Evolutionary conservation across 2,113 vertebrate species (phyloP).

Genomic region (Sula dactylatra): DNA sequence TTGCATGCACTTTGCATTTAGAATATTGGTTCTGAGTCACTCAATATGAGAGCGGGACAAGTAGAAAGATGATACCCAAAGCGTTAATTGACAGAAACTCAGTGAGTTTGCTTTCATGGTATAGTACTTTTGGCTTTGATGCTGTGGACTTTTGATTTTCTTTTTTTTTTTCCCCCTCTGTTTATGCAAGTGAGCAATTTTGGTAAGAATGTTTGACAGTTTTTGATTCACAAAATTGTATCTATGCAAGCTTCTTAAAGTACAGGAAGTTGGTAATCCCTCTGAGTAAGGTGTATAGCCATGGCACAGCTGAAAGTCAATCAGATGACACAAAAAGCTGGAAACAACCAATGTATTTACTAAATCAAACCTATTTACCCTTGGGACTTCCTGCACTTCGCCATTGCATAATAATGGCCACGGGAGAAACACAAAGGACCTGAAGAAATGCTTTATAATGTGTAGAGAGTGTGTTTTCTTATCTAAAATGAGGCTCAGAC

Average conservation of each 20-base stretch:
- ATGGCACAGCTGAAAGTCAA: background rate
- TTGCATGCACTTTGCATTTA: background rate
- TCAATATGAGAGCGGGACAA: background rate
- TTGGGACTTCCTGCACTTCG: background rate
- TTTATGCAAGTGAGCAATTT: background rate
- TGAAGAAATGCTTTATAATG: background rate
- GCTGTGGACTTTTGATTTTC: background rate
- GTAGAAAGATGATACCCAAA: background rate
- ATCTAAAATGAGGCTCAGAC: background rate
- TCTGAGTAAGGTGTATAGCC: rapidly evolving
- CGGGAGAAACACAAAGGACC: background rate
- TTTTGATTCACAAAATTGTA: background rate
- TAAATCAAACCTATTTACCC: background rate
- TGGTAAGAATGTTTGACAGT: background rate
- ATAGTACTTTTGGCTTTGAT: background rate
- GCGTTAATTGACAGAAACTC: background rate
- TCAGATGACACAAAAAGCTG: background rate
- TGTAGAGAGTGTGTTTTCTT: background rate
- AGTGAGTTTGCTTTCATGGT: background rate
- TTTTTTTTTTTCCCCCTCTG: background rate
- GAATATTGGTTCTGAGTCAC: background rate
- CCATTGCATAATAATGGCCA: background rate
- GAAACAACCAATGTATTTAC: background rate
- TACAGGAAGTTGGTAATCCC: background rate
- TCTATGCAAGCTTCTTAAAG: background rate